Evolutionary conservation across 2,888 invertebrate genomes (phyloP).

Genomic region (Rhingia campestris): DNA sequence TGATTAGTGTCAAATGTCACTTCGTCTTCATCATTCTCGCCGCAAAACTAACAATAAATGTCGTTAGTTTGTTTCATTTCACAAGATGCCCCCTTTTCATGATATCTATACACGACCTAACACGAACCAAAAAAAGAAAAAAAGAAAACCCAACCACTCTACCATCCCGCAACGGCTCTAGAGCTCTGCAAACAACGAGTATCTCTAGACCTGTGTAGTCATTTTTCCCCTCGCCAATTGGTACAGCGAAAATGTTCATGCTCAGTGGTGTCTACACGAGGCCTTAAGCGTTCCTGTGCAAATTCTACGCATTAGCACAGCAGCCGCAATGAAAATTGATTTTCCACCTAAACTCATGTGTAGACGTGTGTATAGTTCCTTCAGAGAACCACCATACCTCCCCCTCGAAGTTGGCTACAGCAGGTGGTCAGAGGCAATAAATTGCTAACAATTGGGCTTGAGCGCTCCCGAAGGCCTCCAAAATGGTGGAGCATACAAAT

Average conservation of each 20-base stretch:
- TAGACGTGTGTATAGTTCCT: background rate
- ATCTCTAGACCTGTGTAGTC: background rate
- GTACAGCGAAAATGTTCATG: constrained; percentile 7
- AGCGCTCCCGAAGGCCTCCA: constrained; percentile 33
- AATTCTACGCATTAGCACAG: constrained; percentile 30
- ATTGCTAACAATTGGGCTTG: constrained; percentile 57
- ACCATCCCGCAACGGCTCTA: background rate
- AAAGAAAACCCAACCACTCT: background rate
- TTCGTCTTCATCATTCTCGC: constrained; percentile 7
- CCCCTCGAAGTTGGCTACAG: constrained; percentile 9
- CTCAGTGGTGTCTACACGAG: constrained; percentile 13
- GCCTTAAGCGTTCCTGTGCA: constrained; percentile 18
- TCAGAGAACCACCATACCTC: constrained; percentile 3
- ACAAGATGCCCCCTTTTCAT: constrained; percentile 20
- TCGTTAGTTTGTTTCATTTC: background rate
- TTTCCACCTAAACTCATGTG: constrained; percentile 18
- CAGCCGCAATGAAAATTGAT: constrained; percentile 29
- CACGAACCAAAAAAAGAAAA: background rate
- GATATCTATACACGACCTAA: constrained; percentile 1
- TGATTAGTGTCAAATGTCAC: no score
- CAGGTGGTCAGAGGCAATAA: constrained; percentile 65
- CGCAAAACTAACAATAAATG: constrained; percentile 26
- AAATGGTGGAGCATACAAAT: constrained; percentile 6
- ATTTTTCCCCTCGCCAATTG: background rate
- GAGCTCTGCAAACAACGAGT: background rate